These are phyloP conservation scores for Dyspetes luteomarginatus DNA, from an alignment of 2,888 invertebrate species.

Conservation along the genomic window DNA sequence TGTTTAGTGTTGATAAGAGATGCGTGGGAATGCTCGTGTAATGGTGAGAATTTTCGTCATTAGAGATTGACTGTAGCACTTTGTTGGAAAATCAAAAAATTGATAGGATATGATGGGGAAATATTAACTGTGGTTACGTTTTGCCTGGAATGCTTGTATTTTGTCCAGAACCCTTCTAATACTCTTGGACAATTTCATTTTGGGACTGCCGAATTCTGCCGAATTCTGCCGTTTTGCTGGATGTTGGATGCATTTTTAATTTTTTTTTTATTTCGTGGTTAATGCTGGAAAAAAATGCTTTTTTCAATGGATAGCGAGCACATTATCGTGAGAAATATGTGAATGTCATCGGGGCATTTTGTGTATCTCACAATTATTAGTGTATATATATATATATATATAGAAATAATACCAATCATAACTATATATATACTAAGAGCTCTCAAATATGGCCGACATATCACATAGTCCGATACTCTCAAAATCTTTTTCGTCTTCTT, in stretches of 20 bases:
- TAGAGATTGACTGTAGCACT: not conserved
- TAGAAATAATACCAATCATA: no score
- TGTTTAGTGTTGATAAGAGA: not conserved
- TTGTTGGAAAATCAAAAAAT: not conserved
- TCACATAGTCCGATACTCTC: constrained; percentile 19
- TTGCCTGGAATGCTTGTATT: not conserved
- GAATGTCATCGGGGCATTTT: constrained; percentile 49
- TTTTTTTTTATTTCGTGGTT: constrained; percentile 7
- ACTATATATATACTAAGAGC: no score
- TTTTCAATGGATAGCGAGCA: constrained; percentile 32
- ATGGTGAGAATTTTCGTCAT: not conserved
- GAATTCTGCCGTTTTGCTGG: no score
- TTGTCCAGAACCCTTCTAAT: not conserved
- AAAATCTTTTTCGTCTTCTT: constrained; percentile 18
- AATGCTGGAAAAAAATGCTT: constrained; percentile 13
- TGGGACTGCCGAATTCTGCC: not conserved
- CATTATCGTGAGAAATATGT: constrained; percentile 53
- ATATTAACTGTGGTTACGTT: no score
- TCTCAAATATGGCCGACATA: not conserved
- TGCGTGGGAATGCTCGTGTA: not conserved
- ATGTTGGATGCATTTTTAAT: no score
- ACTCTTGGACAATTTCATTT: not conserved
- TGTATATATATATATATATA: not conserved
- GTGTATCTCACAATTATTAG: constrained; percentile 19
- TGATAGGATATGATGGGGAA: not conserved